Evolutionary conservation across 2,888 invertebrate species (phyloP).

Genomic region (Ametastegia equiseti): DNA sequence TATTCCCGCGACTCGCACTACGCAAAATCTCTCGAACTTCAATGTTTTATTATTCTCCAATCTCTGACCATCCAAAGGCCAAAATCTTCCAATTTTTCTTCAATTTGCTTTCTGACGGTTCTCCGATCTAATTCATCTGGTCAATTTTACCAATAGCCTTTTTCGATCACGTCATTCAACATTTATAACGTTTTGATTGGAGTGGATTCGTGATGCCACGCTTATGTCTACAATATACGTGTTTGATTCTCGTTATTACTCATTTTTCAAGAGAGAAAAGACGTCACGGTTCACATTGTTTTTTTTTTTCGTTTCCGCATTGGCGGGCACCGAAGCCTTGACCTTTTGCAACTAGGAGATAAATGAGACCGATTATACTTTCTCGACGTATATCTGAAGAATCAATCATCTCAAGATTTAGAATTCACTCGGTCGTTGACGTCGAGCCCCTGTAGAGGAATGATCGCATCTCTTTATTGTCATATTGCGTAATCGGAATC

Average conservation of each 20-base stretch:
- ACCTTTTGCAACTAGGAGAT: background rate
- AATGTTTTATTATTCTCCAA: no score
- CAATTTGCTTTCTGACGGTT: no score
- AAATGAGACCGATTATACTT: background rate
- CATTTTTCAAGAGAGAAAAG: background rate
- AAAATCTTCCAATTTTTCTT: no score
- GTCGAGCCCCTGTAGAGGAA: background rate
- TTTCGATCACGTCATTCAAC: no score
- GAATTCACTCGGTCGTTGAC: constrained; percentile 20
- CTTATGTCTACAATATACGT: no score
- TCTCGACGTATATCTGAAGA: background rate
- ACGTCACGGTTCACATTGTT: background rate
- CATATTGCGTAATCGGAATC: constrained; percentile 15
- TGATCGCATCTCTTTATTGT: background rate
- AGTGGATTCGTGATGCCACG: no score
- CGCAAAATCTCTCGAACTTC: no score
- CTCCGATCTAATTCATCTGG: no score
- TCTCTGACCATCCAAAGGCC: no score
- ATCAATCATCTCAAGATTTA: background rate
- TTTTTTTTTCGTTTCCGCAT: background rate
- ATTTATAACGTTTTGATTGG: no score
- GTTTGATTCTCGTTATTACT: no score
- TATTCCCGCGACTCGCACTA: background rate
- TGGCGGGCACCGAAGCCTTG: background rate
- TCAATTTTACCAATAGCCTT: no score